Base-by-base conservation (phyloP, 2,797 vertebrate species). In the Takifugu rubripes region DNA sequence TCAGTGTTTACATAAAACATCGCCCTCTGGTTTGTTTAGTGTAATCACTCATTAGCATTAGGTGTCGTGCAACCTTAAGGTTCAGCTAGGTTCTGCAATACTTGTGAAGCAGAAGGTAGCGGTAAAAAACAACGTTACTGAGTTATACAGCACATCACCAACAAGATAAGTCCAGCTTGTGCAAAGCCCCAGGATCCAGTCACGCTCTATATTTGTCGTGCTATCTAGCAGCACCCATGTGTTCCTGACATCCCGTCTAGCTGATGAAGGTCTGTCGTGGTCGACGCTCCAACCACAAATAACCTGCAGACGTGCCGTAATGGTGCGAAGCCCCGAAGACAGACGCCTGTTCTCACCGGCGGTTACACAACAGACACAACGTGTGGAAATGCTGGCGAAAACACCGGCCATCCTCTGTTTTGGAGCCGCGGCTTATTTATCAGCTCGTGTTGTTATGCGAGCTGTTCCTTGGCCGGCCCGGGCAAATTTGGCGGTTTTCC, bases 321-420 rank as follows among this genome's bases (percentile, higher is more conserved):
- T 25, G 54, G 33, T 16, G 48, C n/a, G 49, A 46, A 40, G 51
- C 47, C 70, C 15, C 60, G 12, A 40, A 40, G 36, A 40, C 36
- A 10, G 51, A 43, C n/a, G 47, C 54, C 54, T 58, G 59, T 74
- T 68, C 61, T 67, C 54, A 54, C 47, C 57, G 26, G 40, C 54
- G 33, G 59, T 85, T 80, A 68, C 73, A 63, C 59, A 83, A 83
- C 21, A 66, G 52, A 58, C 58, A 53, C 49, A 71, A 50, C 73
- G 51, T 52, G 47, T 52, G 9, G 43, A 67, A 54, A 54, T 69
- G 63, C 70, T 78, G 64, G 66, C 62, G 71, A 64, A n/a, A 78
- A 79, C 66, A 72, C 17, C 25, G 14, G 2, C 54, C 40, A 52
- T 52, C 54, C n/a, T 51, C 65, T 47, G 50, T 60, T 56, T 24